phyloP scores from a whole-genome alignment of 2,888 invertebrate species.

The Epinotia demarniana region DNA sequence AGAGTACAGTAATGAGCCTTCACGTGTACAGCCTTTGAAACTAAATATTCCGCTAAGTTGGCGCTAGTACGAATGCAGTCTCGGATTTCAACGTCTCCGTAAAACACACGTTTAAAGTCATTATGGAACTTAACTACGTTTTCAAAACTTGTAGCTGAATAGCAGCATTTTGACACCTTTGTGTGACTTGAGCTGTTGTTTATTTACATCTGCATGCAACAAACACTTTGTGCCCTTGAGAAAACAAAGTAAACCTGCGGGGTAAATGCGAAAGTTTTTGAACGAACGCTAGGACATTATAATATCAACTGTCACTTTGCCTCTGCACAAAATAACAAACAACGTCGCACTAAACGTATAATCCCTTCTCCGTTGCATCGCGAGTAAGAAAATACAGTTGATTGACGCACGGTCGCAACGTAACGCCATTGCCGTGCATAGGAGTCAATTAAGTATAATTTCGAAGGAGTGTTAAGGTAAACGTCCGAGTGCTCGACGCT shows the following conservation, averaged over 20 bases:
- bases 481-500: too few relatives aligned
- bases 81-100: slow-evolving; percentile 45
- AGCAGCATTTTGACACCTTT: slow-evolving; percentile 17
- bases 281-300: too few relatives aligned
- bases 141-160: slow-evolving; percentile 12
- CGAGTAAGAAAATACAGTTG: too few relatives aligned
- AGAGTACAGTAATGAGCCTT: slow-evolving; percentile 53
- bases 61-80: slow-evolving; percentile 49
- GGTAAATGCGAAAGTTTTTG: too few relatives aligned
- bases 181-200: slow-evolving; percentile 7
- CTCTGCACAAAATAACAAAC: too few relatives aligned
- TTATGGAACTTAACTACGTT: slow-evolving; percentile 32
- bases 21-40: slow-evolving; percentile 55
- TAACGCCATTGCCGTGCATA: too few relatives aligned
- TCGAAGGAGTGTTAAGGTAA: too few relatives aligned
- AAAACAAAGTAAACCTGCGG: neutral
- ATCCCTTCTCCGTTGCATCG: too few relatives aligned
- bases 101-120: slow-evolving; percentile 33
- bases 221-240: neutral
- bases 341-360: too few relatives aligned
- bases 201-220: neutral
- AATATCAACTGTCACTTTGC: too few relatives aligned
- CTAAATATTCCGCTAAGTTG: slow-evolving; percentile 56
- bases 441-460: too few relatives aligned
- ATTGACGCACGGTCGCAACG: too few relatives aligned